Conservation (phyloP, 2,113 vertebrate species). For the Crotalus horridus region DNA sequence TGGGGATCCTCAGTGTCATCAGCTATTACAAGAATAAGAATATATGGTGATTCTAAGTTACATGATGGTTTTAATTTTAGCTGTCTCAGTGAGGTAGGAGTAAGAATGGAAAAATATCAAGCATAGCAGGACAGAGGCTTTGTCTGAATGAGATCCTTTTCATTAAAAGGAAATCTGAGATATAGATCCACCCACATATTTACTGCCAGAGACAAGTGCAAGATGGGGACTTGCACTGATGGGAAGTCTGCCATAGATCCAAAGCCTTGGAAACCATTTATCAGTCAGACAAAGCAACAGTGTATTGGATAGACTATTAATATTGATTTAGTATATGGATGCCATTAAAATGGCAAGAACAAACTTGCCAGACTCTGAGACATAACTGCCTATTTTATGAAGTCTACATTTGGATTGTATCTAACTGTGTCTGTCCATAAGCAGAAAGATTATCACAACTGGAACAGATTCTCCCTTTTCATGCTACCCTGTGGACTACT, state of each 20-base stretch:
- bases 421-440: not conserved
- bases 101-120: constrained; percentile 12
- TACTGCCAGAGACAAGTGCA: not conserved
- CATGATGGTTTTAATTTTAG: not conserved
- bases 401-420: not conserved
- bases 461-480: not conserved
- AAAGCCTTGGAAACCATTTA: not conserved
- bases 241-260: not conserved
- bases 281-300: too few species aligned
- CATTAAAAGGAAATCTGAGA: not conserved
- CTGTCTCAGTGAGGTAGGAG: not conserved
- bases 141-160: not conserved
- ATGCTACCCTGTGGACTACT: not conserved
- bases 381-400: not conserved
- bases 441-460: not conserved
- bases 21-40: constrained; percentile 42
- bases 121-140: not conserved
- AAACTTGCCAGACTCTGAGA: too few species aligned
- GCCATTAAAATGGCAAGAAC: not conserved
- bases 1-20: constrained; percentile 42
- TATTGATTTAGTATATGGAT: not conserved
- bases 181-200: not conserved
- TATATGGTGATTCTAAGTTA: constrained; percentile 25
- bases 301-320: not conserved
- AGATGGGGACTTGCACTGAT: not conserved